phyloP scores from a whole-genome alignment of 2,888 invertebrate species.

The Arrhopalites spinosus region DNA sequence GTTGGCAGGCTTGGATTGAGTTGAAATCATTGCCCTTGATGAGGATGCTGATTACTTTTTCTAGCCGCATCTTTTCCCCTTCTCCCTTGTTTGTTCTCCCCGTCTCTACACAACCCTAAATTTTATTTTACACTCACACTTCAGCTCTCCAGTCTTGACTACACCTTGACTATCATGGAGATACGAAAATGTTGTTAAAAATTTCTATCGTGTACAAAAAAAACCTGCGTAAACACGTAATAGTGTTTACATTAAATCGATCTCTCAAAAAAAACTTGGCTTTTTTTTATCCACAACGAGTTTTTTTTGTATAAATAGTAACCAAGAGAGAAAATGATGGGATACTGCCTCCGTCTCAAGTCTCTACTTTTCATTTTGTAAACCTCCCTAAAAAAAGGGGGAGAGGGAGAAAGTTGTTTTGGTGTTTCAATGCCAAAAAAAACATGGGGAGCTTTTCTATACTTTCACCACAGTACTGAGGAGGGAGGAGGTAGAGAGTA shows the following conservation, averaged over 20 bases:
- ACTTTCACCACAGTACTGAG: background rate
- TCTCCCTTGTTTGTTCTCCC: background rate
- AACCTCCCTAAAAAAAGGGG: no score
- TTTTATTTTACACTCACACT: background rate
- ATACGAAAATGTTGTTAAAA: conserved; percentile 1
- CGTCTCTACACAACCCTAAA: background rate
- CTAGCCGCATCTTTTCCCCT: background rate
- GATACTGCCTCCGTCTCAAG: no score
- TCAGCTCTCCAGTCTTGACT: no score
- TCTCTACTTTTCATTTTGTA: no score
- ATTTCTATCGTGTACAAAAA: conserved; percentile 16
- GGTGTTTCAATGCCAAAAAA: no score
- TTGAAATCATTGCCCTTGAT: conserved; percentile 9
- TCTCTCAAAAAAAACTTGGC: background rate
- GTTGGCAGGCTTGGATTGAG: no score
- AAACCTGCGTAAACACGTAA: conserved; percentile 20
- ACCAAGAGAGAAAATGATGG: no score
- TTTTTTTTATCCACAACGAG: no score
- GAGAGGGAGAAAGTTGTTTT: no score
- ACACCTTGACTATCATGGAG: no score
- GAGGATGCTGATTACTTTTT: background rate
- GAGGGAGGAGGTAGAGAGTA: background rate
- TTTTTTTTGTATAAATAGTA: no score
- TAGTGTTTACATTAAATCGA: conserved; percentile 22
- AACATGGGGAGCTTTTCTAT: no score